Evolutionary conservation across 1,140 invertebrate genomes (phyloP).

Genomic region (Pogonus chalceus): DNA sequence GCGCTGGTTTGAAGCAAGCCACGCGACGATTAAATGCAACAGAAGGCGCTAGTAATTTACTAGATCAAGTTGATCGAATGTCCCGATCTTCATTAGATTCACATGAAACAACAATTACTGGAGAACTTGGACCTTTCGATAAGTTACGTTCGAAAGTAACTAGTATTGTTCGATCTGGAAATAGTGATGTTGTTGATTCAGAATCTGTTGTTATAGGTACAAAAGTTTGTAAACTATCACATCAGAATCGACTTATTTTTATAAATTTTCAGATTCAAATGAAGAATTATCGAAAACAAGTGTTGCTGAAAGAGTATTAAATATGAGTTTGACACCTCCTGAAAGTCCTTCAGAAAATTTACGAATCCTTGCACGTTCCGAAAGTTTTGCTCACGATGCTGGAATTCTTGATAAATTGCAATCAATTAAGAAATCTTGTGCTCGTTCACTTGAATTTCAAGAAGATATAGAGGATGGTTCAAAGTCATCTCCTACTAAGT

Average conservation of each 20-base stretch:
- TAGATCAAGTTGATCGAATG: conserved; percentile 39
- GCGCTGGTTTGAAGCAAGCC: conserved; percentile 52
- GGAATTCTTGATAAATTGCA: conserved; percentile 62
- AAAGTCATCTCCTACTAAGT: conserved; percentile 36
- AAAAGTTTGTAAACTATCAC: conserved; percentile 1
- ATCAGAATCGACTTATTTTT: neutral
- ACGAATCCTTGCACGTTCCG: conserved; percentile 46
- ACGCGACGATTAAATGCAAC: conserved; percentile 37
- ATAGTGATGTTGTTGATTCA: conserved; percentile 21
- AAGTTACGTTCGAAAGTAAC: conserved; percentile 46
- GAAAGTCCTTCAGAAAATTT: conserved; percentile 44
- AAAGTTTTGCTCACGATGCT: conserved; percentile 66
- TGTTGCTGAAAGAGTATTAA: neutral
- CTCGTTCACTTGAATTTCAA: conserved; percentile 30
- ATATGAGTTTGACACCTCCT: conserved; percentile 31
- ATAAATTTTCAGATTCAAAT: neutral
- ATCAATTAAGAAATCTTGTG: conserved; percentile 31
- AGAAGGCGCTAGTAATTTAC: conserved; percentile 34
- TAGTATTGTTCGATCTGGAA: conserved; percentile 47
- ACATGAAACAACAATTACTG: conserved; percentile 33
- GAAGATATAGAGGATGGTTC: conserved; percentile 19
- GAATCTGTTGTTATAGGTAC: conserved; percentile 16
- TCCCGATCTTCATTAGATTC: conserved; percentile 41
- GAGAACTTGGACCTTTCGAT: conserved; percentile 47
- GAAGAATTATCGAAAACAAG: neutral